These are phyloP conservation scores for Otolemur garnettii DNA, from an alignment of 2,113 vertebrate species.

Conservation along the genomic window DNA sequence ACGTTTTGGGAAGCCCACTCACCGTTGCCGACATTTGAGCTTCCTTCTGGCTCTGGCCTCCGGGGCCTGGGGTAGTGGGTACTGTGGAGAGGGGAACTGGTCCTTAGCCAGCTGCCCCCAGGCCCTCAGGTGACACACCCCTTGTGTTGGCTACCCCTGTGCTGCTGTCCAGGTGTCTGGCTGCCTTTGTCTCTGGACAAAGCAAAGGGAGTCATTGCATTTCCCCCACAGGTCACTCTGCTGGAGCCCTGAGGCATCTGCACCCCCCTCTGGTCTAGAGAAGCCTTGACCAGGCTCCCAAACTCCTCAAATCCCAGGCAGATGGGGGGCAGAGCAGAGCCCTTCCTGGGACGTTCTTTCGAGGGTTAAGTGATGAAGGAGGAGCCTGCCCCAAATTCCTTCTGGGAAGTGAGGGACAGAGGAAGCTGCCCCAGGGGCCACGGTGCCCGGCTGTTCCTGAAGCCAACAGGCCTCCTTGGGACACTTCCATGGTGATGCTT, in stretches of 20 bases:
- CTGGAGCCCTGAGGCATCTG: not conserved
- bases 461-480: not conserved
- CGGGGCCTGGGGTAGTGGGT: accelerated
- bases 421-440: not conserved
- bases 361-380: not conserved
- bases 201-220: not conserved
- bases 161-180: not conserved
- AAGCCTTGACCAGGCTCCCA: not conserved
- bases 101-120: not conserved
- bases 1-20: not conserved
- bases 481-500: not conserved
- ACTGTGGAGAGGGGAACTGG: not conserved
- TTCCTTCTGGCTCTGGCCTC: not conserved
- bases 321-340: not conserved
- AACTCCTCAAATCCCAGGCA: too few relatives aligned
- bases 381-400: not conserved
- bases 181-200: not conserved
- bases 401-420: not conserved
- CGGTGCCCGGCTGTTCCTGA: not conserved
- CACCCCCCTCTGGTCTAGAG: not conserved
- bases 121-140: too few relatives aligned
- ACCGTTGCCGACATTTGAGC: accelerated
- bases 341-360: not conserved
- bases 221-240: not conserved
- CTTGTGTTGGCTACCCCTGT: not conserved